Percentiles rank a stretch among this genome's conserved stretches.
These are phyloP conservation scores for Lepilemur septentrionalis DNA, from an alignment of 2,797 vertebrate species.

Conservation along the genomic window DNA sequence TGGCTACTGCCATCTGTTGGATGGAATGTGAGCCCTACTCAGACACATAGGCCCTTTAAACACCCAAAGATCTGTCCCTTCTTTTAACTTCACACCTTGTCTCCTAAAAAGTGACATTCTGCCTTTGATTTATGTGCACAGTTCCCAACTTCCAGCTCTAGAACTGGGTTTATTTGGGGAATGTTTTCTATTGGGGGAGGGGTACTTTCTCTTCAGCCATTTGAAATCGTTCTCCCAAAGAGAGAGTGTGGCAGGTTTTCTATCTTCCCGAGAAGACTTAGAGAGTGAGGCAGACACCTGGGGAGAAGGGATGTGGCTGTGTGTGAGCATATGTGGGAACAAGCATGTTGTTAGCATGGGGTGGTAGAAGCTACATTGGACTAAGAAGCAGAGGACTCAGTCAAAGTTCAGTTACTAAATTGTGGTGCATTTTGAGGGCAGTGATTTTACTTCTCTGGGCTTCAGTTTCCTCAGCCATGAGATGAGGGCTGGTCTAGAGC, in stretches of 20 bases:
- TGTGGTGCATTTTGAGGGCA: not conserved
- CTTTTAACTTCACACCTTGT: not conserved
- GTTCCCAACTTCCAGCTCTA: not conserved
- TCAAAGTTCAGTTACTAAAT: not conserved
- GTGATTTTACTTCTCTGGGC: not conserved
- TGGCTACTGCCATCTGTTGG: constrained; percentile 62
- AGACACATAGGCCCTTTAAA: not conserved
- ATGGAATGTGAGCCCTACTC: not conserved
- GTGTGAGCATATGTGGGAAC: not conserved
- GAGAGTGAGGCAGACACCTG: not conserved
- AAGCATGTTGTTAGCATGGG: not conserved
- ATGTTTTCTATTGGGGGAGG: not conserved
- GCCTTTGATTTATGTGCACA: not conserved
- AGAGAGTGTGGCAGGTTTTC: not conserved
- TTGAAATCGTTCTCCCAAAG: not conserved
- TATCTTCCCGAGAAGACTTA: not conserved
- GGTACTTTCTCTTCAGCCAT: not conserved
- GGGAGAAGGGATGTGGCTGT: not conserved
- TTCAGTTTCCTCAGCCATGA: not conserved
- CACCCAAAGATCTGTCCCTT: not conserved
- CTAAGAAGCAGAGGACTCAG: not conserved
- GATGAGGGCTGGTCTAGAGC: not conserved
- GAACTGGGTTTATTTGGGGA: not conserved
- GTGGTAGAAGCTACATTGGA: not conserved
- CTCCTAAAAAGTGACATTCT: not conserved